Evolutionary conservation across 1,140 invertebrate genomes (phyloP), one percentile per base, ranked within the genome.

Genomic region (Eumeta japonica): DNA sequence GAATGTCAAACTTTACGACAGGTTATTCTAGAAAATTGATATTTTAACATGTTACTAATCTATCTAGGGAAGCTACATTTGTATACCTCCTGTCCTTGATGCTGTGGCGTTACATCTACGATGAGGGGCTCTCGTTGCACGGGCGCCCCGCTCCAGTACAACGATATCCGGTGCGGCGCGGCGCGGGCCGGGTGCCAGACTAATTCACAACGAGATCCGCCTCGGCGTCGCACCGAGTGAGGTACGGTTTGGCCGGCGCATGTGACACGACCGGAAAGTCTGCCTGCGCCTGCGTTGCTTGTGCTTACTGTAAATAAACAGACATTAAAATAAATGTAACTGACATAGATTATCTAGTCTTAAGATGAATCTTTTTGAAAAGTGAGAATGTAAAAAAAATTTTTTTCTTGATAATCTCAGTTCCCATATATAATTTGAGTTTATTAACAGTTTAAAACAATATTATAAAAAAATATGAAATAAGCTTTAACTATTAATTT

Each of bases 141-240:
- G 13, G 85, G 85, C 14, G 84, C 79, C 18, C 85, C 85, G 72
- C 90, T 91, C 67, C 88, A 92, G 28, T 83, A 78, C 16, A 92
- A 77, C 47, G 85, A 81, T 15, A 97, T 80, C 46, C 87, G 81
- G 67, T 97, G 93, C 3, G 90, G 86, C 2, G 86, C 87, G 16
- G 84, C 85, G 32, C 85, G 76, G 2, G 82, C 82, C 2, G 94
- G 93, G 67, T 90, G 88, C 63, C 92, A 97, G 13, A 90, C 83
- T 20, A 95, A 84, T 70, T 92, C 83, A 54, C 90, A 87, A 16
- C 87, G 66, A 12, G 82, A 83, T 15, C 80, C 80, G 44, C 86
- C 85, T 28, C 66, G 58, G 10, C 78, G 78, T n/a, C 88, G 77
- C 10, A 90, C 83, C 28, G 87, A 83, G 55, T 90, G 85, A 11